phyloP scores from a whole-genome alignment of 2,888 invertebrate species.

The Pantelozetes paolii region DNA sequence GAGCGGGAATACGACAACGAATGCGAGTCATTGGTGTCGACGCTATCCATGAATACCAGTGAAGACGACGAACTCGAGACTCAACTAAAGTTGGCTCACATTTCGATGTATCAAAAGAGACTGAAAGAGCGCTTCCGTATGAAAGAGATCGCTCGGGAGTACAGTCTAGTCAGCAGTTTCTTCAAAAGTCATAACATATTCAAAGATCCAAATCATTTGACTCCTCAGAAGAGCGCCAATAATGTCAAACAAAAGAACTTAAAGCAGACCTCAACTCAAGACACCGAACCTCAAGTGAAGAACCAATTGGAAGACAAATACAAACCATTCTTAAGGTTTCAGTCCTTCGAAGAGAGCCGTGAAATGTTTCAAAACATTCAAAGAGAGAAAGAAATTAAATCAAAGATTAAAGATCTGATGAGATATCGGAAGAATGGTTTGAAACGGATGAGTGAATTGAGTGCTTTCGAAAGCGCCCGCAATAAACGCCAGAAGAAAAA shows the following conservation, averaged over 20 bases:
- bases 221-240: slow-evolving; percentile 18
- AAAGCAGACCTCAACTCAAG: slow-evolving; percentile 5
- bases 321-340: slow-evolving; percentile 80
- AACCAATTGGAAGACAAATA: slow-evolving; percentile 63
- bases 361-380: slow-evolving; percentile 65
- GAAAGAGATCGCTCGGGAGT: slow-evolving; percentile 84
- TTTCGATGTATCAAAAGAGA: slow-evolving; percentile 81
- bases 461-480: slow-evolving; percentile 71
- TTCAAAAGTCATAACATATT: slow-evolving; percentile 55
- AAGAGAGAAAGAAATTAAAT: slow-evolving; percentile 73
- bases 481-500: slow-evolving; percentile 59
- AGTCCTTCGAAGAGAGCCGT: slow-evolving; percentile 77
- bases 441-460: slow-evolving; percentile 56
- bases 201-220: slow-evolving; percentile 27
- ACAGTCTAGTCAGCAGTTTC: slow-evolving; percentile 80
- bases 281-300: not conserved
- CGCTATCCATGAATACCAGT: slow-evolving; percentile 68
- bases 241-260: not conserved
- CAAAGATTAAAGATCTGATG: slow-evolving; percentile 70
- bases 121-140: slow-evolving; percentile 78
- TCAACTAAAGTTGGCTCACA: slow-evolving; percentile 81
- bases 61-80: slow-evolving; percentile 87
- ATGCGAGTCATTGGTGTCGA: slow-evolving; percentile 83
- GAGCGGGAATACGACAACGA: slow-evolving; percentile 89
- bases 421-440: slow-evolving; percentile 81